A percentile compares a stretch with the other conserved stretches of the same genome.
Conservation (phyloP, 2,113 vertebrate genomes). For the Hippolais icterina region DNA sequence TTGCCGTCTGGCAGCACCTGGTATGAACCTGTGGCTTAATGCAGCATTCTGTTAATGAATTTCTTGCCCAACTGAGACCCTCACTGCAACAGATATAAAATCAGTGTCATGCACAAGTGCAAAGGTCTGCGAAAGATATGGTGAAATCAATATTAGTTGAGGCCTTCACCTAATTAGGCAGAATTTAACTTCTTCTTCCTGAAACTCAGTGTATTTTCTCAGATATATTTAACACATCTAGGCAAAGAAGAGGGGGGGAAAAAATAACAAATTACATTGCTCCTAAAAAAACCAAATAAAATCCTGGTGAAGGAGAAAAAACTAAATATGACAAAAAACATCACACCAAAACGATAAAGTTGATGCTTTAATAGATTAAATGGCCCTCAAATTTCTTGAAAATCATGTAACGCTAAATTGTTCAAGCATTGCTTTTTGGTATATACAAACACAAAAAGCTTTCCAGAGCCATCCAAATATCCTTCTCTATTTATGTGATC, state of each 20-base stretch:
- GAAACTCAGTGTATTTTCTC: not conserved
- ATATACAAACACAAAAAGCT: not conserved
- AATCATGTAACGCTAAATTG: not conserved
- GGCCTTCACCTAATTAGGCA: not conserved
- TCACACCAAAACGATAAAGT: not conserved
- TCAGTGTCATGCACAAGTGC: not conserved
- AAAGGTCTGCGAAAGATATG: not conserved
- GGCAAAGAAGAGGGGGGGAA: not conserved
- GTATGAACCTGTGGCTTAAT: not conserved
- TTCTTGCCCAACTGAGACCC: not conserved
- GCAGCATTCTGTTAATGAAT: not conserved
- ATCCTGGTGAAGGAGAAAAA: not conserved
- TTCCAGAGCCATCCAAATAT: not conserved
- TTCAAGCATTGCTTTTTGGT: not conserved
- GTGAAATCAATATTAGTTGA: not conserved
- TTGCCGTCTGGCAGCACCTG: not conserved
- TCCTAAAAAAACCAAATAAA: not conserved
- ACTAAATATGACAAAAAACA: not conserved
- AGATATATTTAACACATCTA: not conserved
- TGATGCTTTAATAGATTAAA: not conserved
- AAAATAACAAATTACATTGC: not conserved
- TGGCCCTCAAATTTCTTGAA: not conserved
- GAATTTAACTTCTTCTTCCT: not conserved
- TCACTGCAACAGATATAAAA: not conserved
- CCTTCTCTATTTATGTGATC: not conserved